Conservation (phyloP, 2,113 vertebrate species). For the Rousettus leschenaultii region DNA sequence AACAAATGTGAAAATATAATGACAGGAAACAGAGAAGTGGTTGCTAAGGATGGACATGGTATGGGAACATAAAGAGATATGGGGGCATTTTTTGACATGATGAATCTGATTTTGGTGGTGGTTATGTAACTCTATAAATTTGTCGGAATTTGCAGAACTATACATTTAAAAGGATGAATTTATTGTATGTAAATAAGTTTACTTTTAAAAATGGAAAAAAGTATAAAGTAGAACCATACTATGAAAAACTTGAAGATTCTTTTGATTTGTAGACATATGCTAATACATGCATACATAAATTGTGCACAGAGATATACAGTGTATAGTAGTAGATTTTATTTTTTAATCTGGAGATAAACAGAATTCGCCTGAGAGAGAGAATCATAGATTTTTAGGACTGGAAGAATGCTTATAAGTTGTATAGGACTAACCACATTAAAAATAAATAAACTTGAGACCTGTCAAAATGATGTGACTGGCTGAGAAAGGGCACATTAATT, state of each 20-base stretch:
- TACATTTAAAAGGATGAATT: not conserved
- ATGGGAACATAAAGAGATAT: not conserved
- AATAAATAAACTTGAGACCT: not conserved
- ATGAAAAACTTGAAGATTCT: not conserved
- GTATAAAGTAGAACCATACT: not conserved
- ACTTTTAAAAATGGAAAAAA: not conserved
- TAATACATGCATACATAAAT: not conserved
- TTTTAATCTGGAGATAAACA: not conserved
- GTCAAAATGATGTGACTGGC: not conserved
- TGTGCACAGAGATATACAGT: not conserved
- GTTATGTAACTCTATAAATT: not conserved
- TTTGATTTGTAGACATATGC: not conserved
- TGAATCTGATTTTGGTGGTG: not conserved
- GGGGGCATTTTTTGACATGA: not conserved
- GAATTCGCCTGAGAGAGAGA: not conserved
- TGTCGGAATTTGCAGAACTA: not conserved
- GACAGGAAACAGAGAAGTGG: not conserved
- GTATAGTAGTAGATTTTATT: not conserved
- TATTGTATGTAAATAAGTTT: not conserved
- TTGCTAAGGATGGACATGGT: not conserved
- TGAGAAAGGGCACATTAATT: not conserved
- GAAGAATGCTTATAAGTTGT: not conserved
- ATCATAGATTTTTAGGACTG: not conserved
- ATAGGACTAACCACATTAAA: not conserved
- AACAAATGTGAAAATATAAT: not conserved